phyloP scores from a whole-genome alignment of 2,113 vertebrate species.

The Brachyhypopomus gauderio region DNA sequence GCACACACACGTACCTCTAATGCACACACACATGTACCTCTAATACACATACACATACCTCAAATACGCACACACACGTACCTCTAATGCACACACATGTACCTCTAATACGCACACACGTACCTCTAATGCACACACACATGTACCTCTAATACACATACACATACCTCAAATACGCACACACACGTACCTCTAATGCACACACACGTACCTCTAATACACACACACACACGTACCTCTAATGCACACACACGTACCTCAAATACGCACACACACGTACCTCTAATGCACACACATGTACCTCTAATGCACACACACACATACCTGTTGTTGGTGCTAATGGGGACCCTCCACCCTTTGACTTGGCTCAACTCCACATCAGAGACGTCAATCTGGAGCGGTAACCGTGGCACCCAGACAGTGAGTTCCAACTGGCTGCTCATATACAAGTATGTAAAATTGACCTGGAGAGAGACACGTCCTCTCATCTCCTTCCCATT shows the following conservation, averaged over 20 bases:
- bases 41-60: no score
- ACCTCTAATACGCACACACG: no score
- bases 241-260: conserved; percentile 17
- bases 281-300: conserved; percentile 11
- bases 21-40: no score
- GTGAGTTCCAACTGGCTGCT: conserved; percentile 86
- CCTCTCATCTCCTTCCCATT: conserved; percentile 96
- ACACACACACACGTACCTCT: neutral
- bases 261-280: conserved; percentile 18
- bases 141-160: no score
- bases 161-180: conserved; percentile 32
- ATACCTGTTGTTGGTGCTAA: conserved; percentile 88
- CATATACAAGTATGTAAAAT: conserved; percentile 93
- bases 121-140: no score
- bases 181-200: neutral
- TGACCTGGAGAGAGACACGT: conserved; percentile 83
- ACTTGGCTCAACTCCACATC: conserved; percentile 95
- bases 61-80: no score
- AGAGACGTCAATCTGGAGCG: conserved; percentile 93
- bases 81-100: no score
- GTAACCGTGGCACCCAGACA: conserved; percentile 89
- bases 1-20: no score
- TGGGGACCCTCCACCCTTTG: conserved; percentile 95
- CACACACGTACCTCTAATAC: neutral
- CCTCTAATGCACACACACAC: conserved; percentile 4